Evolutionary conservation across 2,888 invertebrate species (phyloP), one percentile per base, ranked within the genome.

Genomic region (Cataglyphis rosenhaueri): DNA sequence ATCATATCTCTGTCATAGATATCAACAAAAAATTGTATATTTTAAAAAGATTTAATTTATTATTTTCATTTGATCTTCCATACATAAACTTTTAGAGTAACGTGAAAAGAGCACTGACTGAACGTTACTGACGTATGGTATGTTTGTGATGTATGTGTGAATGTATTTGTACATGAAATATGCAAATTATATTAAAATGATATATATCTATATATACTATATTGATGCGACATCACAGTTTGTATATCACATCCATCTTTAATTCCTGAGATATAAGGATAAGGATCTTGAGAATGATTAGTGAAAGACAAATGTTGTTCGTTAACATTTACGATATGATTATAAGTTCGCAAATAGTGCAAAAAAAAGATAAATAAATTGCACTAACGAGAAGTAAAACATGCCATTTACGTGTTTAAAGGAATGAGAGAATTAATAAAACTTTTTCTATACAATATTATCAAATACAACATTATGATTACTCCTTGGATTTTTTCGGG

Each of bases 91-190:
- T 82, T 48, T 84, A 78, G 8, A 52, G 64, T 57, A 62, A 81
- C 32, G 9, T 25, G 48, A 68, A 78, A 70, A 48, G 55, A 83
- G 81, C 75, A 71, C 41, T 66, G 86, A 90, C 87, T 88, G 90
- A 90, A 29, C 41, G 82, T 89, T 87, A 85, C 71, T 84, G 88
- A 82, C 75, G 57, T 81, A 82, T 81, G 75, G 91, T 86, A 88
- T 91, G 90, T 89, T 91, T 92, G 91, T 82, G 89, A 90, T 85
- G 76, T 73, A 79, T 70, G 93, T 88, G 87, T 90, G 92, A 88
- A 89, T 92, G 92, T 91, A 91, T 92, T 92, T 93, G 91, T 93
- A 92, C 90, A 91, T 86, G 87, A 87, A 84, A 87, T 85, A 85
- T 89, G 88, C 55, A 85, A 75, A 71, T 79, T 66, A 66, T 76